A percentile compares a stretch with the other conserved stretches of the same genome.
Conservation (phyloP, 2,888 invertebrate species). For the Rhabditoides inermis region DNA sequence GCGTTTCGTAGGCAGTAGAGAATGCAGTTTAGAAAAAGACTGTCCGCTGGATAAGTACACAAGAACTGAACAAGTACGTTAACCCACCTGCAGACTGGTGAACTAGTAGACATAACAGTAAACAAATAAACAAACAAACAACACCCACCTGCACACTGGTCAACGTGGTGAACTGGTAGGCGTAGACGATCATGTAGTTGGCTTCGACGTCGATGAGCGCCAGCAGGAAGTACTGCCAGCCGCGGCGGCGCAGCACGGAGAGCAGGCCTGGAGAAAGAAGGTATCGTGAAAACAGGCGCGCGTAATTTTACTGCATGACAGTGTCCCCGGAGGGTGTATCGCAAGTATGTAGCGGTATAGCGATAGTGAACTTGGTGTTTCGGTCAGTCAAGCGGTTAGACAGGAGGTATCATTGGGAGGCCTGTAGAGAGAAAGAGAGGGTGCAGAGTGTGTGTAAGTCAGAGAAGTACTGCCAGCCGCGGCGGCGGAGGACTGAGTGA, state of each 20-base stretch:
- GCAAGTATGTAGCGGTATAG: too few relatives aligned
- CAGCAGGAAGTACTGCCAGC: slow-evolving; percentile 71
- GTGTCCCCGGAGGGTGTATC: too few relatives aligned
- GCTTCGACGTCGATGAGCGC: slow-evolving; percentile 78
- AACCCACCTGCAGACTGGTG: background rate
- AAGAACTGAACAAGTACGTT: background rate
- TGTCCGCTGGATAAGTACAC: background rate
- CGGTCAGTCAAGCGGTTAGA: too few relatives aligned
- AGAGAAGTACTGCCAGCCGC: too few relatives aligned
- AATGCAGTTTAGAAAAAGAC: too few relatives aligned
- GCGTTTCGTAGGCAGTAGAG: too few relatives aligned
- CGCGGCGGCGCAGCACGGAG: background rate
- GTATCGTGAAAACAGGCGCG: background rate
- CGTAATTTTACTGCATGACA: too few relatives aligned
- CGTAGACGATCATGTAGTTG: slow-evolving; percentile 71
- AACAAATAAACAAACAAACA: background rate
- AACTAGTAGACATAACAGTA: background rate
- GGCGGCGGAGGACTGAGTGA: too few relatives aligned
- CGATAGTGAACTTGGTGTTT: too few relatives aligned
- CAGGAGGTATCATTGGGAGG: too few relatives aligned
- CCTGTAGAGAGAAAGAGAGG: too few relatives aligned
- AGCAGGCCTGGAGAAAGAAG: background rate
- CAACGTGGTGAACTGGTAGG: slow-evolving; percentile 69
- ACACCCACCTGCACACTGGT: slow-evolving; percentile 65
- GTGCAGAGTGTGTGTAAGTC: too few relatives aligned